Conservation (phyloP, 2,797 vertebrate genomes). For the Sebastes vulpes region DNA sequence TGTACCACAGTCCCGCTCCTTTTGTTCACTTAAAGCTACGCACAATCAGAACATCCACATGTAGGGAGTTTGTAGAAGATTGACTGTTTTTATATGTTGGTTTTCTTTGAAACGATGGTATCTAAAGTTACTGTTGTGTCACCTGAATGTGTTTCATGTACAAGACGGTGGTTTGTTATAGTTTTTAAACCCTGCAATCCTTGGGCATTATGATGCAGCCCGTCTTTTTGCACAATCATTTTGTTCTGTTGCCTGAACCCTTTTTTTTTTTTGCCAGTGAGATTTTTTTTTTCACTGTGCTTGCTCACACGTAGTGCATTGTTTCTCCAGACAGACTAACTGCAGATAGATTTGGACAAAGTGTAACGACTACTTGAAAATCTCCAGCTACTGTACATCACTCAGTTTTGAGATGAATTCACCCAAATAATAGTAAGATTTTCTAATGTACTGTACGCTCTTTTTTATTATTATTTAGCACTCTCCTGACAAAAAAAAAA, state of each 20-base stretch:
- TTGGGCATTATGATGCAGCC: slow-evolving; percentile 66
- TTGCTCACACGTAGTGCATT: slow-evolving; percentile 31
- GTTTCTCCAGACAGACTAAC: slow-evolving; percentile 43
- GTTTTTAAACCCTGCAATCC: slow-evolving; percentile 35
- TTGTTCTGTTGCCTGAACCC: slow-evolving; percentile 48
- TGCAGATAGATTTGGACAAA: slow-evolving; percentile 51
- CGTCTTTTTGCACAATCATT: slow-evolving; percentile 65
- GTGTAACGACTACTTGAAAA: slow-evolving; percentile 73
- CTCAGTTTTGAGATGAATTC: slow-evolving; percentile 48
- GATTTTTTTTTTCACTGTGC: slow-evolving; percentile 22
- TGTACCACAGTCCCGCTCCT: slow-evolving; percentile 65
- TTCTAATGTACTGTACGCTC: slow-evolving; percentile 51
- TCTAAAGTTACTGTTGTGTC: slow-evolving; percentile 42
- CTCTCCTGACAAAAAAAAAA: slow-evolving; percentile 42
- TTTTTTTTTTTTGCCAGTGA: slow-evolving; percentile 24
- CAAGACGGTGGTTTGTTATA: slow-evolving; percentile 28
- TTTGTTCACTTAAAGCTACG: slow-evolving; percentile 79
- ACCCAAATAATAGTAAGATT: slow-evolving; percentile 54
- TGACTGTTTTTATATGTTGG: slow-evolving; percentile 59
- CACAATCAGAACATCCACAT: slow-evolving; percentile 84
- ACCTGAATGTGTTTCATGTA: slow-evolving; percentile 52
- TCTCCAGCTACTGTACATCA: slow-evolving; percentile 67
- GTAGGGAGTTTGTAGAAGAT: slow-evolving; percentile 48
- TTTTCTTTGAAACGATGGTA: slow-evolving; percentile 53
- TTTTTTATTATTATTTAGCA: slow-evolving; percentile 37